phyloP scores from a whole-genome alignment of 2,113 vertebrate genomes.

The Rhinoptilus africanus region DNA sequence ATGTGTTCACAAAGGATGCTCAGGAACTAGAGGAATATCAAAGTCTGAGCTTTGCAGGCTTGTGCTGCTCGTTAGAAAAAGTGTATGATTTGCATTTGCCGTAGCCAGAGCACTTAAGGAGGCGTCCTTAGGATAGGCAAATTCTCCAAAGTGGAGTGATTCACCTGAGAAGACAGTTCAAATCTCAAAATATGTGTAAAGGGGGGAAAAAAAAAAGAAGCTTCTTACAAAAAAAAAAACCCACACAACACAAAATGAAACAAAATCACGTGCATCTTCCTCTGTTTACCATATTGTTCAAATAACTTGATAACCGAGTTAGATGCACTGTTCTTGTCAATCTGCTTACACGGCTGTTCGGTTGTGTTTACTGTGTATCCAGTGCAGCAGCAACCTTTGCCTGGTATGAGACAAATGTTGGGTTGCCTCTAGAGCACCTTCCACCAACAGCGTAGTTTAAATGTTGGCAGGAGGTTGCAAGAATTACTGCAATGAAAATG shows the following conservation, averaged over 20 bases:
- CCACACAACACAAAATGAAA: not conserved
- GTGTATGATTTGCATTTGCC: not conserved
- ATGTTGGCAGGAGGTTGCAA: not conserved
- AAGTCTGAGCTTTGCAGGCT: not conserved
- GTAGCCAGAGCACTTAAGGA: not conserved
- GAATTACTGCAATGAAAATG: not conserved
- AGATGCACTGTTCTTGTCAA: not conserved
- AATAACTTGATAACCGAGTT: not conserved
- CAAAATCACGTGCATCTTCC: not conserved
- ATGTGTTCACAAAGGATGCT: not conserved
- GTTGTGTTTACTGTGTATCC: not conserved
- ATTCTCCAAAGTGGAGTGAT: not conserved
- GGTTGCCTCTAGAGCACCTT: not conserved
- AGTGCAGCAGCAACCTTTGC: not conserved
- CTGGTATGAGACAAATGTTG: accelerated
- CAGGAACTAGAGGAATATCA: not conserved
- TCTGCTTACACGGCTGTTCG: not conserved
- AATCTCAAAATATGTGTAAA: not conserved
- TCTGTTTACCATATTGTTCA: not conserved
- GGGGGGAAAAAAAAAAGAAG: not conserved
- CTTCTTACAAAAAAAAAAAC: not conserved
- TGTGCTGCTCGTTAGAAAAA: not conserved
- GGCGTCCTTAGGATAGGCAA: not conserved
- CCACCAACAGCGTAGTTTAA: not conserved
- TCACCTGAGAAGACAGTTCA: not conserved